Conservation (phyloP, 2,113 vertebrate species). For the Calcarius ornatus region DNA sequence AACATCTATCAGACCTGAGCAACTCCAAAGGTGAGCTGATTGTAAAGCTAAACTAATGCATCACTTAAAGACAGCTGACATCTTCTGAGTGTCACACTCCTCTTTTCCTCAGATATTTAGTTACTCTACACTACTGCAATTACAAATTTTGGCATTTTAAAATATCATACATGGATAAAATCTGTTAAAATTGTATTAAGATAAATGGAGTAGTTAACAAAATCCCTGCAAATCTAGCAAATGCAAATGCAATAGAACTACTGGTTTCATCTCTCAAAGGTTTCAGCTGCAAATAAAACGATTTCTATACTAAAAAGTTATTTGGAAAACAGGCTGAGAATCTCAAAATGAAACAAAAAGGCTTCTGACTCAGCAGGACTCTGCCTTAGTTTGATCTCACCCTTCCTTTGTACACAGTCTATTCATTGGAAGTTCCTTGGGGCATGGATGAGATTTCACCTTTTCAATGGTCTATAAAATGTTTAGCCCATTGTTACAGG, state of each 20-base stretch:
- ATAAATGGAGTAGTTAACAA: not conserved
- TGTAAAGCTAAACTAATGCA: not conserved
- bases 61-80: not conserved
- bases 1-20: not conserved
- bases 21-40: not conserved
- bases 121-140: not conserved
- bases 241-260: not conserved
- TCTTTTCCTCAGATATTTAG: not conserved
- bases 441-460: constrained; percentile 35
- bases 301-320: not conserved
- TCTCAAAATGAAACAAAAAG: not conserved
- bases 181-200: not conserved
- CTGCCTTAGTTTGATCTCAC: constrained; percentile 16
- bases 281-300: not conserved
- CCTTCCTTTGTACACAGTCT: not conserved
- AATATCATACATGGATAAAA: not conserved
- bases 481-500: not conserved
- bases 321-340: not conserved
- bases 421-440: constrained; percentile 4
- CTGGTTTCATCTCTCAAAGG: not conserved
- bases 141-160: not conserved
- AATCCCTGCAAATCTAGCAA: not conserved
- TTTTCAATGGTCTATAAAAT: not conserved
- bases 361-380: constrained; percentile 20
- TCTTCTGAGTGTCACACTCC: not conserved